Base-by-base conservation (phyloP, 2,888 invertebrate species). In the Campoplex capitator region DNA sequence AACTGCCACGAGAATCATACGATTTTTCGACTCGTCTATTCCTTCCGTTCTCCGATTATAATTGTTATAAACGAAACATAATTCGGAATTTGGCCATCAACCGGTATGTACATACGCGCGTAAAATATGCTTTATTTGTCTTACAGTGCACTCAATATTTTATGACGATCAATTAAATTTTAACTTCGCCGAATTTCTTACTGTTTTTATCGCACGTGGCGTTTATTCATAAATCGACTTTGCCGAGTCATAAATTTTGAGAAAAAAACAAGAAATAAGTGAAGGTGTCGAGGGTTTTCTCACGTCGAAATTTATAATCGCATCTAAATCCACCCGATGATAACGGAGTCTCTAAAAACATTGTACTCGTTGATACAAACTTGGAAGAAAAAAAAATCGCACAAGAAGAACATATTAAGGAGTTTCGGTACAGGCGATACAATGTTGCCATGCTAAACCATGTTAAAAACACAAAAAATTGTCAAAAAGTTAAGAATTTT, bases 1-100 rank as follows among this genome's bases (percentile, higher is more conserved):
- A 82, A 88, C 48, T 74, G 56, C 75, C 62, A 28, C 74, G 75
- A 88, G 74, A 71, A 76, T 88, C 84, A 84, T 88, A 16, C 79
- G 48, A 84, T 79, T 78, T 23, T 48, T 51, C 87, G 74, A 54
- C 68, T 85, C 87, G 13, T 81, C 77, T 42, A 32, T 73, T 73
- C 45, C 13, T 70, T 81, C 48, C 16, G 62, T 81, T 35, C 16
- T 58, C n/a, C 73, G 56, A 84, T 82, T 6, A 67, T 51, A 56
- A 84, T 56, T 71, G n/a, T 54, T 54, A 65, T 82, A 62, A 68
- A 68, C 42, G n/a, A 68, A 9, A n/a, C n/a, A 32, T 62, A 13
- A 16, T 62, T 32, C 16, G 82, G 51, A 71, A 54, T 73, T 71
- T 65, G 23, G 62, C 8, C 65, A 18, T 73, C 73, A 35, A 62